Evolutionary conservation across 2,113 vertebrate genomes (phyloP).

Genomic region (Tetrao urogallus): DNA sequence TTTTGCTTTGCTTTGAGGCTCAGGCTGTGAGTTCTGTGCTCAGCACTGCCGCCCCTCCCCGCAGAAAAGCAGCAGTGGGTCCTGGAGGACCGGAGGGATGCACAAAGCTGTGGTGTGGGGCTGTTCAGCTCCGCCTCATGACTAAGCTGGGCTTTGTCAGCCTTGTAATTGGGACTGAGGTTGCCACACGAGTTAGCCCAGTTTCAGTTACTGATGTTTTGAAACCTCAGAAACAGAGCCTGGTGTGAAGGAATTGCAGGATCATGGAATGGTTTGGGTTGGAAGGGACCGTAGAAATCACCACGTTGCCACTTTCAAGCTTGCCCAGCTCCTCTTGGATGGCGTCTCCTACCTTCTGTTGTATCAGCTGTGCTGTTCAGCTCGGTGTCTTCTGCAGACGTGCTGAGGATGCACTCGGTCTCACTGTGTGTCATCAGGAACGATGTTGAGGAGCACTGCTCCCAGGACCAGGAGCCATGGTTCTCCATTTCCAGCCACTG

Average conservation of each 20-base stretch:
- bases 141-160: slow-evolving; percentile 28
- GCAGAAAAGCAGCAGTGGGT: background rate
- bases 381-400: background rate
- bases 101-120: background rate
- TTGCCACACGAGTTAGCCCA: background rate
- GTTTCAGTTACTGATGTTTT: background rate
- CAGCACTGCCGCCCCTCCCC: background rate
- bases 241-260: background rate
- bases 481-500: too few relatives aligned
- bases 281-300: background rate
- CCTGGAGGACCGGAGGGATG: background rate
- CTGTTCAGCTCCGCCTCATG: slow-evolving; percentile 14
- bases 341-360: background rate
- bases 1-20: background rate
- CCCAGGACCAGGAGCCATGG: too few relatives aligned
- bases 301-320: background rate
- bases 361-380: background rate
- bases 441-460: background rate
- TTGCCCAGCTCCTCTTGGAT: background rate
- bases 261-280: background rate
- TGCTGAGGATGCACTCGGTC: background rate
- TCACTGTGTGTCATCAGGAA: background rate
- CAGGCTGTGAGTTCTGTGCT: background rate
- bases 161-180: background rate
- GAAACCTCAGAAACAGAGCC: background rate